These are phyloP conservation scores for Orchesella flavescens DNA, from an alignment of 2,888 invertebrate genomes.

Conservation along the genomic window DNA sequence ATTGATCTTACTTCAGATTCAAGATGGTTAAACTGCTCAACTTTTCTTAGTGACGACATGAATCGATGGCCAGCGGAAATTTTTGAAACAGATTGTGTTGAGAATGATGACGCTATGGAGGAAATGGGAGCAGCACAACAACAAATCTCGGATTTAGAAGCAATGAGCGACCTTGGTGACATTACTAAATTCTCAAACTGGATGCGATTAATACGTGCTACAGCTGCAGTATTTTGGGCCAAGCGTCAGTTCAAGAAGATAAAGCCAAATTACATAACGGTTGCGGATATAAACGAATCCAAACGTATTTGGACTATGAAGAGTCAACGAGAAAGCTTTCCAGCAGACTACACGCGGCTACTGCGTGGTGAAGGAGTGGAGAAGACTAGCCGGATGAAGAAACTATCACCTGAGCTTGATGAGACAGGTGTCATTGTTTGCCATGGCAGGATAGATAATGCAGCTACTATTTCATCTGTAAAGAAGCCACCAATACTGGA, in stretches of 20 bases:
- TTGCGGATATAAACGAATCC: constrained; percentile 7
- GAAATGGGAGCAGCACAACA: neutral
- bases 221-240: neutral
- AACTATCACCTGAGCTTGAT: constrained; percentile 22
- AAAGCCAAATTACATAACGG: neutral
- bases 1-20: constrained; percentile 19
- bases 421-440: constrained; percentile 20
- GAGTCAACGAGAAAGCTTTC: constrained; percentile 23
- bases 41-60: constrained; percentile 52
- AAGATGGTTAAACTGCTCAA: constrained; percentile 68
- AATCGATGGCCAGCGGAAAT: constrained; percentile 61
- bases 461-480: neutral
- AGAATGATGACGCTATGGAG: neutral
- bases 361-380: neutral
- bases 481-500: constrained; percentile 36
- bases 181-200: constrained; percentile 26
- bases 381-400: constrained; percentile 9
- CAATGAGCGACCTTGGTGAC: no score
- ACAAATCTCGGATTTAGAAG: neutral
- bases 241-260: constrained; percentile 1
- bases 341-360: constrained; percentile 16
- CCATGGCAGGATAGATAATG: constrained; percentile 25
- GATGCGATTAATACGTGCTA: constrained; percentile 26
- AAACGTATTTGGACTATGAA: neutral
- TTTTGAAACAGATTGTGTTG: neutral